phyloP scores from a whole-genome alignment of 2,888 invertebrate species.

The Acutogordius australiensis region DNA sequence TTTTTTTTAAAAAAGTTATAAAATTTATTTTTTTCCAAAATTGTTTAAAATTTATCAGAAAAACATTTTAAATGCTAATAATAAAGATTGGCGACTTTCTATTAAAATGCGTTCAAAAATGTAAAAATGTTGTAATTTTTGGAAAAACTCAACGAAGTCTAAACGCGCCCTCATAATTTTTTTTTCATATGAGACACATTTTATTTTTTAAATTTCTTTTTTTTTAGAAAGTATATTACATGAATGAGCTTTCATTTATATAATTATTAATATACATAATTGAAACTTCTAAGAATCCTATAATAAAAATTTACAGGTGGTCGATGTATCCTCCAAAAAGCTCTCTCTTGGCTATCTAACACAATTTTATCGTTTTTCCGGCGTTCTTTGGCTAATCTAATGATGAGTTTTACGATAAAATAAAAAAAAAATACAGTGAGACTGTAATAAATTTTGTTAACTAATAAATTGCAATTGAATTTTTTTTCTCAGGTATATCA shows the following conservation, averaged over 20 bases:
- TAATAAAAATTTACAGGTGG: constrained; percentile 33
- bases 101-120: too few species aligned
- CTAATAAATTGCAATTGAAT: background rate
- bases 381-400: constrained; percentile 51
- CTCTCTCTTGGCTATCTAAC: constrained; percentile 76
- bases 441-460: background rate
- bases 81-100: too few species aligned
- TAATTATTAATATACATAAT: background rate
- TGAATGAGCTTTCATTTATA: background rate
- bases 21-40: too few species aligned
- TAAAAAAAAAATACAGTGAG: too few species aligned
- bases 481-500: background rate
- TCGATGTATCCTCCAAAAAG: constrained; percentile 80
- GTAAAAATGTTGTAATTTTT: too few species aligned
- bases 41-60: too few species aligned
- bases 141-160: too few species aligned
- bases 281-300: background rate
- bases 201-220: background rate
- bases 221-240: background rate
- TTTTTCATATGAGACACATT: too few species aligned
- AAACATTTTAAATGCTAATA: too few species aligned
- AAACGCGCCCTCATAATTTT: too few species aligned
- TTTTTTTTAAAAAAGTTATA: too few species aligned
- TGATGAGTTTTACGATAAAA: too few species aligned
- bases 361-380: constrained; percentile 87